Evolutionary conservation across 2,797 vertebrate species (phyloP), one percentile per base, ranked within the genome.

Genomic region (Pitangus sulphuratus): DNA sequence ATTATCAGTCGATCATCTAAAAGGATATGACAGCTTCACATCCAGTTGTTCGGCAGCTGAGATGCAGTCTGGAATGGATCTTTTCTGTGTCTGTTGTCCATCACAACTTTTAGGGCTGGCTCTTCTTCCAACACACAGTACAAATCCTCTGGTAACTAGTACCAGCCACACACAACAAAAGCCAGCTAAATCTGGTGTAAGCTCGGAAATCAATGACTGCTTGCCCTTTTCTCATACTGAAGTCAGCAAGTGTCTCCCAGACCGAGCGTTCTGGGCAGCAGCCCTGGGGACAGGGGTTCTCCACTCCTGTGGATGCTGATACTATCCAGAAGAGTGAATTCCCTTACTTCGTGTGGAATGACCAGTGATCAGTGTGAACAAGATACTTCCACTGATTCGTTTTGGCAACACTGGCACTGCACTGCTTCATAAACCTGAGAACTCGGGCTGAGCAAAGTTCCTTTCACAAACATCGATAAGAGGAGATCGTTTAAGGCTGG

Each of bases 121-220:
- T 94, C 87, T 87, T 94, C 87, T 95, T 96, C 95, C 89, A 95
- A 33, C 74, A 84, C 90, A 79, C 80, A 82, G 93, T 93, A 95
- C 96, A 94, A 96, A 96, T 95, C 95, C 86, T 92, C 84, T 89
- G 78, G 90, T 96, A 96, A 97, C 90, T 94, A 69, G 78, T 92
- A 96, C 93, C 95, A 96, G 95, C 81, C 71, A 87, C 92, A 71
- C 66, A 45, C 70, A 94, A 89, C 90, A 96, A 92, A 93, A 96
- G 90, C 78, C 86, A 74, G 92, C 56, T 82, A 62, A 84, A 77
- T 92, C 84, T 84, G 84, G 80, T 91, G 51, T 80, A 53, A 89
- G 80, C 93, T 94, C 3, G 1, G 77, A 90, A 90, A 87, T 76
- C 8, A 0, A 90, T 47, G 76, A 75, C 83, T 93, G 80, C 80